Evolutionary conservation across 2,888 invertebrate genomes (phyloP), one percentile per base, ranked within the genome.

Genomic region (Galerucella pusilla): DNA sequence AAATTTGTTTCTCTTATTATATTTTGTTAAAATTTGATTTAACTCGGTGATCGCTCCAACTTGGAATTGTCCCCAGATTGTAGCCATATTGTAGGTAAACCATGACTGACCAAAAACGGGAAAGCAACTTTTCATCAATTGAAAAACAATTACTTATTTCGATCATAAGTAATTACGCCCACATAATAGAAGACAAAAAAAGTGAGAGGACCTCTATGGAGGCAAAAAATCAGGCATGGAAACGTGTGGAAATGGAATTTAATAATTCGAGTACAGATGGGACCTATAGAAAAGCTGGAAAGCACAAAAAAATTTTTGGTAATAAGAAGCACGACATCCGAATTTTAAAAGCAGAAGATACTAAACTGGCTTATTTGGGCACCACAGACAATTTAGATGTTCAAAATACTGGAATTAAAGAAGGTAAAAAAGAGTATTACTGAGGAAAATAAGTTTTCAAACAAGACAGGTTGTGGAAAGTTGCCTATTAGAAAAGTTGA

Each of bases 171-270:
- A 42, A 49, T 52, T 49, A 46, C 46, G 12, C 20, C 28, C 14
- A 61, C 28, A 20, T 25, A 28, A 61, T 61, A 9, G 61, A 61
- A 28, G 61, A 61, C 25, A 61, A 61, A 61, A 61, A 61, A 11
- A 61, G 25, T 61, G 61, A 61, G 9, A 7, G 61, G 28, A 61
- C 25, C 20, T 28, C 61, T 25, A 28, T 61, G 61, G 61, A 61
- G 20, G 28, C 25, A 12, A 61, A 61, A 61, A 61, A 25, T 25
- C 12, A 61, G 12, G 35, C 61, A 25, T 61, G 61, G 61, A 61
- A 61, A 25, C 12, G 25, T 61, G 28, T 61, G 12, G 61, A 61
- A 61, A 28, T 12, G 14, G 61, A 61, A 61, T 61, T 61, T 61
- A 61, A 61, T 25, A 61, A 28, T 61, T 20, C 61, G 3, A 61